Percentiles rank a stretch among this genome's conserved stretches.
Evolutionary conservation across 2,113 vertebrate genomes (phyloP).

Genomic region (Columbina picui): DNA sequence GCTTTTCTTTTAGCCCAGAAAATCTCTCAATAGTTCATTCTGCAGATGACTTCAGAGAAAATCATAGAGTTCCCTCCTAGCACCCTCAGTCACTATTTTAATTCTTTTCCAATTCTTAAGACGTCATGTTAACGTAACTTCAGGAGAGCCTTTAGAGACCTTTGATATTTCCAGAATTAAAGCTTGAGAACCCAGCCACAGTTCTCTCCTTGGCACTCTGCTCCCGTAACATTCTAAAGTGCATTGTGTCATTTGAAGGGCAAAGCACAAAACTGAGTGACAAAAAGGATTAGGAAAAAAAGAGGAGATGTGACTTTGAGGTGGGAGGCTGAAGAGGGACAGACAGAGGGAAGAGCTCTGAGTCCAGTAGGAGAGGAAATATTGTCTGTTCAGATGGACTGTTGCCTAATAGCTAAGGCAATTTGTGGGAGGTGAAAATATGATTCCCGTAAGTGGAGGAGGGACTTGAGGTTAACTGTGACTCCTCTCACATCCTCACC

Average conservation of each 20-base stretch:
- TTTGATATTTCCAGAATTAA: not conserved
- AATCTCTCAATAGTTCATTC: not conserved
- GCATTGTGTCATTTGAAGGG: not conserved
- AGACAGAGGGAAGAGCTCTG: not conserved
- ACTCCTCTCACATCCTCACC: not conserved
- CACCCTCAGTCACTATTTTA: not conserved
- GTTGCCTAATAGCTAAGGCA: not conserved
- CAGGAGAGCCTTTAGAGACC: not conserved
- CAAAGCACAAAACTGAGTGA: constrained; percentile 25
- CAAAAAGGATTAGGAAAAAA: constrained; percentile 22
- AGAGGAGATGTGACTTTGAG: not conserved
- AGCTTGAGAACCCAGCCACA: not conserved
- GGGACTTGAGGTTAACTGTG: not conserved
- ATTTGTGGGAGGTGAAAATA: not conserved
- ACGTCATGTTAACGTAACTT: not conserved
- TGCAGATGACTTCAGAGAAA: not conserved
- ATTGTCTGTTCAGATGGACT: not conserved
- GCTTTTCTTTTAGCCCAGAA: not conserved
- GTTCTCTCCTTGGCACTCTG: not conserved
- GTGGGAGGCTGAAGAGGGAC: not conserved
- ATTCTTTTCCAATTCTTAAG: not conserved
- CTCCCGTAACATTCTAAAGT: not conserved
- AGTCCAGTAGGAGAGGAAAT: not conserved
- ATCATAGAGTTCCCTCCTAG: not conserved
- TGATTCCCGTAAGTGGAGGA: not conserved